Evolutionary conservation across 2,113 vertebrate genomes (phyloP).

Genomic region (Rousettus leschenaultii): DNA sequence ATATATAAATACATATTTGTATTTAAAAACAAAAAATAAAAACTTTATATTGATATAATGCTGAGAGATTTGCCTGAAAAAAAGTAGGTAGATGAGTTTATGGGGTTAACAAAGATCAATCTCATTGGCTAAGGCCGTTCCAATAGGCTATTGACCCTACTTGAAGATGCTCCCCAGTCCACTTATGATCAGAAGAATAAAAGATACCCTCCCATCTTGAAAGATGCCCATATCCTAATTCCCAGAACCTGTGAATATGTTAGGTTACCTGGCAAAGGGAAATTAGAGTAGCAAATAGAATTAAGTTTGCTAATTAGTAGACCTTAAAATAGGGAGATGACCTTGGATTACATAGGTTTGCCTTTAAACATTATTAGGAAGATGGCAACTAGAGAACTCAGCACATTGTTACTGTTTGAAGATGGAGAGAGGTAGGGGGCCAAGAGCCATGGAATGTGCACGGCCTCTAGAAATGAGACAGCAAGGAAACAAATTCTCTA

Average conservation of each 20-base stretch:
- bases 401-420: neutral
- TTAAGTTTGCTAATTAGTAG: neutral
- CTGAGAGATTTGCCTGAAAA: neutral
- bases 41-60: neutral
- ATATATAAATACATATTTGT: neutral
- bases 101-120: neutral
- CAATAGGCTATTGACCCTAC: neutral
- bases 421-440: neutral
- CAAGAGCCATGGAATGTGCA: neutral
- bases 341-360: neutral
- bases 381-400: neutral
- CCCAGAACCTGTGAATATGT: neutral
- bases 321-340: neutral
- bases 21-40: neutral
- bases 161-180: neutral
- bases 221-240: neutral
- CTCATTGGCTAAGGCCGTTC: neutral
- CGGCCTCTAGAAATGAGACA: neutral
- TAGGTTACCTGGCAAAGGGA: neutral
- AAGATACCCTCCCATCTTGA: rapidly evolving
- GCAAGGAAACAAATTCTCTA: neutral
- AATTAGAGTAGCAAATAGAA: neutral
- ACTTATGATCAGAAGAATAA: neutral
- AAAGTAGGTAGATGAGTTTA: neutral
- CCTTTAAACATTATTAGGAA: neutral